Percentiles rank a stretch among this genome's conserved stretches.
These are phyloP conservation scores for Platygyra sinensis DNA, from an alignment of 64 coral and sea anemone genomes.

Conservation along the genomic window DNA sequence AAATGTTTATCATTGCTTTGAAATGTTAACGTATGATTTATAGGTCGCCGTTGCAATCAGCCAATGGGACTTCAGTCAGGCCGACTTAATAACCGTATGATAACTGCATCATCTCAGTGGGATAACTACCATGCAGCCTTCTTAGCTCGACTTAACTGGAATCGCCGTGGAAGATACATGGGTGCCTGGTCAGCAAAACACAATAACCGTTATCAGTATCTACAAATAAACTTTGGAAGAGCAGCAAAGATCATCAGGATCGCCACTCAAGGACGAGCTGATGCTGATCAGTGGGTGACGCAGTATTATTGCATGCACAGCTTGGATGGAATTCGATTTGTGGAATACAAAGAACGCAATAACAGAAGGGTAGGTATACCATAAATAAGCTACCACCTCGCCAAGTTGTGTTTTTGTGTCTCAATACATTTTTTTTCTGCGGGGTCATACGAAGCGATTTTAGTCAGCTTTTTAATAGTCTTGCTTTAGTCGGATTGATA, in stretches of 20 bases:
- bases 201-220: conserved; percentile 58
- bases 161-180: conserved; percentile 46
- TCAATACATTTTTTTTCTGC: too few species aligned
- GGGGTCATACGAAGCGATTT: too few species aligned
- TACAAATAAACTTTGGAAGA: conserved; percentile 15
- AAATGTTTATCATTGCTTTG: neutral
- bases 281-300: conserved; percentile 26
- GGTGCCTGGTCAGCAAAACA: conserved; percentile 60
- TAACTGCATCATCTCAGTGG: conserved; percentile 60
- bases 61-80: conserved; percentile 72
- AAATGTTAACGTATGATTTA: neutral
- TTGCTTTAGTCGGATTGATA: too few species aligned
- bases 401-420: too few species aligned
- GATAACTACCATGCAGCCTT: conserved; percentile 32
- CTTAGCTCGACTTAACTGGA: conserved; percentile 56
- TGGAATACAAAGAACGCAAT: conserved; percentile 36
- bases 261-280: conserved; percentile 23
- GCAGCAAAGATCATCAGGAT: conserved; percentile 31
- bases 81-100: conserved; percentile 32
- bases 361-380: conserved; percentile 8
- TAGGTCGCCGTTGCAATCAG: conserved; percentile 53
- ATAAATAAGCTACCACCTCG: too few species aligned
- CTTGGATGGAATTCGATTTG: conserved; percentile 19
- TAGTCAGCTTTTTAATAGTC: too few species aligned
- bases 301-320: conserved; percentile 11